These are phyloP conservation scores for Melanotaenia maccullochi DNA, from an alignment of 2,797 vertebrate genomes.

Conservation along the genomic window DNA sequence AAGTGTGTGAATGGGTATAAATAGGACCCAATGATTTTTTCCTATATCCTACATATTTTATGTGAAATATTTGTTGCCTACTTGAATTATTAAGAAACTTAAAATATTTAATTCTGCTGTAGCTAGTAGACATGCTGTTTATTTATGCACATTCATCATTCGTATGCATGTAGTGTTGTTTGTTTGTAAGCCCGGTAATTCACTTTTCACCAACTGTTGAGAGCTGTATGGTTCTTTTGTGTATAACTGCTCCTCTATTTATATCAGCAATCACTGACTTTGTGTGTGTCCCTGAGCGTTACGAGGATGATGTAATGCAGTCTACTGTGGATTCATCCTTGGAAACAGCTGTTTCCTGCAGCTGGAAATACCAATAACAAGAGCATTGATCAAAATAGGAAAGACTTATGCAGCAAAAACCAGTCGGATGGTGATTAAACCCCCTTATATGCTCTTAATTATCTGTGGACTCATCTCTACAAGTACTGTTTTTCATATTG, in stretches of 20 bases:
- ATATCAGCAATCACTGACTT: background rate
- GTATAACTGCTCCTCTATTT: background rate
- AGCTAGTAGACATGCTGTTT: background rate
- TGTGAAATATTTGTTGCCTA: background rate
- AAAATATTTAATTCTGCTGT: background rate
- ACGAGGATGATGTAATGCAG: background rate
- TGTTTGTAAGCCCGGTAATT: background rate
- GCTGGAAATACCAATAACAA: slow-evolving; percentile 8
- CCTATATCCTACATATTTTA: too few relatives aligned
- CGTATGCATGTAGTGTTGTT: background rate
- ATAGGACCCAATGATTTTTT: too few relatives aligned
- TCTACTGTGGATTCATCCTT: background rate
- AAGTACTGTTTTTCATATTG: background rate
- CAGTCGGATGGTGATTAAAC: background rate
- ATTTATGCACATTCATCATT: background rate
- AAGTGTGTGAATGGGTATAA: too few relatives aligned
- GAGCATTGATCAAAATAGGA: background rate
- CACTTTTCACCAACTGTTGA: background rate
- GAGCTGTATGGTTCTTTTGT: background rate
- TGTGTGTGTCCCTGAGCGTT: background rate
- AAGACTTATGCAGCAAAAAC: background rate
- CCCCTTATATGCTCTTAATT: background rate
- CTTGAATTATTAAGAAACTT: background rate
- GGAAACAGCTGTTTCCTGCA: slow-evolving; percentile 9
- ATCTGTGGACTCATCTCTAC: background rate